Conservation (phyloP, 2,888 invertebrate species). For the Melipona beecheii region DNA sequence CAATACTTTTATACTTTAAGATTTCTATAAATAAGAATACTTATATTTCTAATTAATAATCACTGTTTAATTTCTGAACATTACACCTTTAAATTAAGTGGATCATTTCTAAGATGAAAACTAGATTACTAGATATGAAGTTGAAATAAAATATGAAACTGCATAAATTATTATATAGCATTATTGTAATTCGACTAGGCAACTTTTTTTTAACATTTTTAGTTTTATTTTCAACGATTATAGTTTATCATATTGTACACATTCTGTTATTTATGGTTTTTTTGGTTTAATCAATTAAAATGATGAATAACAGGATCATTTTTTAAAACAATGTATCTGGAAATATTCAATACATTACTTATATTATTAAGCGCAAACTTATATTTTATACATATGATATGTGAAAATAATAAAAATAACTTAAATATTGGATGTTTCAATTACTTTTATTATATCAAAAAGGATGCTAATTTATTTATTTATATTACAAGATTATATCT, state of each 20-base stretch:
- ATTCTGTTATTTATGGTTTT: neutral
- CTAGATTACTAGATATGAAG: neutral
- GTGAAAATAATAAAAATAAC: neutral
- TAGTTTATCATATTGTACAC: neutral
- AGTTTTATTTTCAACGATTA: neutral
- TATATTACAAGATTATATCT: slow-evolving; percentile 41
- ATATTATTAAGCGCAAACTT: neutral
- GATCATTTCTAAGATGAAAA: too few species aligned
- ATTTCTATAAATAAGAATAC: neutral
- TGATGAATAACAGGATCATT: neutral
- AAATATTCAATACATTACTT: too few species aligned
- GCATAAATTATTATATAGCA: neutral
- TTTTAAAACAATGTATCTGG: neutral
- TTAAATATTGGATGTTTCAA: neutral
- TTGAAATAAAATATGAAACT: neutral
- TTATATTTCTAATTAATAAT: neutral
- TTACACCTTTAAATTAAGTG: neutral
- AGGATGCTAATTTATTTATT: slow-evolving; percentile 39
- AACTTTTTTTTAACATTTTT: neutral
- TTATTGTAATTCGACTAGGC: neutral
- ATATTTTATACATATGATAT: neutral
- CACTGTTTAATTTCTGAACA: neutral
- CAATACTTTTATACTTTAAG: neutral
- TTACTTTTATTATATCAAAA: neutral
- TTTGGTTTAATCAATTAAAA: neutral